Evolutionary conservation across 2,888 invertebrate genomes (phyloP).

Genomic region (Athalia rosae): DNA sequence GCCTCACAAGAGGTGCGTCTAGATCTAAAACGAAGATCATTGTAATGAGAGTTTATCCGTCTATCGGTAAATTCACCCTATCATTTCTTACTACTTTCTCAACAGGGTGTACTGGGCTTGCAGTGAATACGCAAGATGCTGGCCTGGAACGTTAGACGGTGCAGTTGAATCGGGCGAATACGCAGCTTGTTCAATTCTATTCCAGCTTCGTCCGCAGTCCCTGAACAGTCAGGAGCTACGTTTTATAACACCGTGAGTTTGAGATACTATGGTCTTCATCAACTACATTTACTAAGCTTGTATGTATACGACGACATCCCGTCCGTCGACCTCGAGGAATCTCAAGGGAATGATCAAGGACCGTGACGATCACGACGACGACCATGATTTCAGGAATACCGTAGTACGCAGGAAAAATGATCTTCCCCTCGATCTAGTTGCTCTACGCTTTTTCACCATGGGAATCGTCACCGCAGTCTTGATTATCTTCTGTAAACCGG

Average conservation of each 20-base stretch:
- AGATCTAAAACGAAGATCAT: background rate
- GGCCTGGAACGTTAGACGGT: conserved; percentile 65
- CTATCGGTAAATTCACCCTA: background rate
- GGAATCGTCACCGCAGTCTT: conserved; percentile 24
- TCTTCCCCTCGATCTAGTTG: conserved; percentile 32
- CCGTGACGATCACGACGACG: conserved; percentile 36
- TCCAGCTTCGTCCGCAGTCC: conserved; percentile 59
- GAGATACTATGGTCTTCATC: background rate
- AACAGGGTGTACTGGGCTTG: conserved; percentile 61
- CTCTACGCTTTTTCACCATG: conserved; percentile 25
- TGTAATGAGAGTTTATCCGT: background rate
- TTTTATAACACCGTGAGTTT: conserved; percentile 43
- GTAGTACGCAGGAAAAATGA: conserved; percentile 12
- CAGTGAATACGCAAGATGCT: conserved; percentile 62
- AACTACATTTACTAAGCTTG: background rate
- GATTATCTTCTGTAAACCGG: conserved; percentile 33
- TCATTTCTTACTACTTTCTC: background rate
- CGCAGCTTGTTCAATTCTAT: conserved; percentile 56
- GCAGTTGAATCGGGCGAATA: conserved; percentile 62
- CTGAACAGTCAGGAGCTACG: conserved; percentile 49
- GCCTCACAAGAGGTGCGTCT: conserved; percentile 54
- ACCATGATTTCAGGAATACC: conserved; percentile 30
- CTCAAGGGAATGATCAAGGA: conserved; percentile 33
- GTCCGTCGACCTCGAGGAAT: conserved; percentile 41
- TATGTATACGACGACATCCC: background rate